phyloP scores from a whole-genome alignment of 2,888 invertebrate species.

The Cantharis lateralis region DNA sequence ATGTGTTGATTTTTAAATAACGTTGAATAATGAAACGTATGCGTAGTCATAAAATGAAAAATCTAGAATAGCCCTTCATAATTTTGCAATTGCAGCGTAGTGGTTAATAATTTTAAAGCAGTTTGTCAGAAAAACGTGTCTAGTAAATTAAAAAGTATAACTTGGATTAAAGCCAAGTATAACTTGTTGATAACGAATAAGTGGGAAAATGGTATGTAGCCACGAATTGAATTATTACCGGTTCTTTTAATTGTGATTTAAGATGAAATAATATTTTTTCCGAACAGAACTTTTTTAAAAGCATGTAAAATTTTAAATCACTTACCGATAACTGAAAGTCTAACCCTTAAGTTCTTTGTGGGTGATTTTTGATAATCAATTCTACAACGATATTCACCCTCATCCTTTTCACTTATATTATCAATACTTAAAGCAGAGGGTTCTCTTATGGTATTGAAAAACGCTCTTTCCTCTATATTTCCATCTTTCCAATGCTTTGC shows the following conservation, averaged over 20 bases:
- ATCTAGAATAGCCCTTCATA: neutral
- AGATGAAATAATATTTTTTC: neutral
- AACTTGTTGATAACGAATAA: conserved; percentile 44
- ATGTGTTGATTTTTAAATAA: neutral
- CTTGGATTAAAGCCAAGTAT: conserved; percentile 33
- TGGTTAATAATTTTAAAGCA: neutral
- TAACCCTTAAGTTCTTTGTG: conserved; percentile 75
- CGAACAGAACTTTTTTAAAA: neutral
- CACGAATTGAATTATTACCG: conserved; percentile 15
- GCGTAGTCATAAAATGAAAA: neutral
- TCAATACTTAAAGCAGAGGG: conserved; percentile 72
- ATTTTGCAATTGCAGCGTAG: neutral
- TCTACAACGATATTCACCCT: conserved; percentile 78
- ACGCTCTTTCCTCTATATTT: conserved; percentile 68
- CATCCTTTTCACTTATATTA: conserved; percentile 68
- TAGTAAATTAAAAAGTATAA: conserved; percentile 27
- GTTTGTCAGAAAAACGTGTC: neutral
- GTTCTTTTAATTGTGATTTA: conserved; percentile 35
- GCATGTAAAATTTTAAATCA: conserved; percentile 27
- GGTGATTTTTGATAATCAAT: conserved; percentile 82
- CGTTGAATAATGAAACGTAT: neutral
- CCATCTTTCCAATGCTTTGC: conserved; percentile 74
- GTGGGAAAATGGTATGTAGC: conserved; percentile 10
- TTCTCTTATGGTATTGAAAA: conserved; percentile 70
- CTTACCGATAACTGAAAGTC: conserved; percentile 77